Percentiles rank a stretch among this genome's conserved stretches.
Conservation (phyloP, 1,140 invertebrate genomes). For the Triops cancriformis region DNA sequence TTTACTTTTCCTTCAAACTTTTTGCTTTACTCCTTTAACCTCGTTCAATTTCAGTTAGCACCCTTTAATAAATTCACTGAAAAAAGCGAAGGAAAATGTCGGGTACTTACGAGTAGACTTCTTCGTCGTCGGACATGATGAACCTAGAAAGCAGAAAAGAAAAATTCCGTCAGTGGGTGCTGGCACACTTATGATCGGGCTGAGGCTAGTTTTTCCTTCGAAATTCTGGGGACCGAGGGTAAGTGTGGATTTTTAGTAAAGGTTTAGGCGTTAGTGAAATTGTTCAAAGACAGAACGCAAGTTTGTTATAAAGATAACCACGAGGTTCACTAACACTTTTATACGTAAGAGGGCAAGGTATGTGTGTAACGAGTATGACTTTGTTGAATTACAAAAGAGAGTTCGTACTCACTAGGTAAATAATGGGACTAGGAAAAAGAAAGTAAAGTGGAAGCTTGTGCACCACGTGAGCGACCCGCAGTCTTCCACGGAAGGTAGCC, state of each 20-base stretch:
- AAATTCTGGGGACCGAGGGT: too few relatives aligned
- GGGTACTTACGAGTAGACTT: conserved; percentile 31
- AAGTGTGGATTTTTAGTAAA: too few relatives aligned
- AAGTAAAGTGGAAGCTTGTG: background rate
- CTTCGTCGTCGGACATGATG: conserved; percentile 30
- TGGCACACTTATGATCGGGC: too few relatives aligned
- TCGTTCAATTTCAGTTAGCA: background rate
- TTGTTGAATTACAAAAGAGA: too few relatives aligned
- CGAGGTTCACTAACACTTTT: too few relatives aligned
- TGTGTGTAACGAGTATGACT: too few relatives aligned
- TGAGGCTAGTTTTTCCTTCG: too few relatives aligned
- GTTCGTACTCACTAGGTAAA: background rate
- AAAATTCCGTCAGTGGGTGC: background rate
- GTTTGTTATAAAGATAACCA: too few relatives aligned
- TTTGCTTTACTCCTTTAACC: background rate
- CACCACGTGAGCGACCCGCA: background rate
- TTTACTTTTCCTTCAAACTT: background rate
- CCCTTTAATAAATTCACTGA: too few relatives aligned
- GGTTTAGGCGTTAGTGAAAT: too few relatives aligned
- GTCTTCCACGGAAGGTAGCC: conserved; percentile 7
- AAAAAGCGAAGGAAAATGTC: background rate
- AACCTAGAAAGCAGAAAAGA: conserved; percentile 7
- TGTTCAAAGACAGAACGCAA: too few relatives aligned
- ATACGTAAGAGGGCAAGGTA: too few relatives aligned
- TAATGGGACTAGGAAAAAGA: background rate